Evolutionary conservation across 2,113 vertebrate species (phyloP).

Genomic region (Rhea pennata): DNA sequence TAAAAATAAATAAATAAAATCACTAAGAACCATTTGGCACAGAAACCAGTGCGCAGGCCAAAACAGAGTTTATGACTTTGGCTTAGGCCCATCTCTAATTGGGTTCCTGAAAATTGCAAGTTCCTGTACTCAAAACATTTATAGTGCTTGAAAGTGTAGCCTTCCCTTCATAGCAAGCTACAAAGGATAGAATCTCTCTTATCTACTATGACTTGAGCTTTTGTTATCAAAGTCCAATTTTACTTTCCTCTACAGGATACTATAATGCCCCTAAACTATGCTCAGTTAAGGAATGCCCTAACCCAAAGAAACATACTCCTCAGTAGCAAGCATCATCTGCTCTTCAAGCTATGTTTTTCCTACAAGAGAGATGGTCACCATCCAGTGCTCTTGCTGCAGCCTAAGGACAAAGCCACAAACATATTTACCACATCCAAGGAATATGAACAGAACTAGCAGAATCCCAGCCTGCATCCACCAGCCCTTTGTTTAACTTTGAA

Average conservation of each 20-base stretch:
- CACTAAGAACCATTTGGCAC: background rate
- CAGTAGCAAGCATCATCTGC: background rate
- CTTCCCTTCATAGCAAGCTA: background rate
- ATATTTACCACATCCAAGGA: background rate
- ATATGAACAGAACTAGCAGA: background rate
- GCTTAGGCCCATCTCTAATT: background rate
- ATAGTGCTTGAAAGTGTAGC: accelerated
- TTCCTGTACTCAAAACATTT: accelerated
- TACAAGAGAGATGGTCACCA: background rate
- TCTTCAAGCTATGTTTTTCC: background rate
- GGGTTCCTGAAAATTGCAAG: background rate
- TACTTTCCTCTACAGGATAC: background rate
- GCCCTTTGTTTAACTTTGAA: background rate
- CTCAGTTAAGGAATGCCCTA: background rate
- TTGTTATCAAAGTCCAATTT: background rate
- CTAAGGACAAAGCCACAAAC: background rate
- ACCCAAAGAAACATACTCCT: background rate
- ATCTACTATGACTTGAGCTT: background rate
- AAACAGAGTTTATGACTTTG: background rate
- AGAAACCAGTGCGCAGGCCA: background rate
- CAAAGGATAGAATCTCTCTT: background rate
- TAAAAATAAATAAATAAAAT: background rate
- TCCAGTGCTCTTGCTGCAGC: background rate
- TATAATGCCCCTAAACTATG: background rate
- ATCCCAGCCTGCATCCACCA: background rate